Conservation (phyloP, 1,140 invertebrate genomes). For the Whitmania pigra region DNA sequence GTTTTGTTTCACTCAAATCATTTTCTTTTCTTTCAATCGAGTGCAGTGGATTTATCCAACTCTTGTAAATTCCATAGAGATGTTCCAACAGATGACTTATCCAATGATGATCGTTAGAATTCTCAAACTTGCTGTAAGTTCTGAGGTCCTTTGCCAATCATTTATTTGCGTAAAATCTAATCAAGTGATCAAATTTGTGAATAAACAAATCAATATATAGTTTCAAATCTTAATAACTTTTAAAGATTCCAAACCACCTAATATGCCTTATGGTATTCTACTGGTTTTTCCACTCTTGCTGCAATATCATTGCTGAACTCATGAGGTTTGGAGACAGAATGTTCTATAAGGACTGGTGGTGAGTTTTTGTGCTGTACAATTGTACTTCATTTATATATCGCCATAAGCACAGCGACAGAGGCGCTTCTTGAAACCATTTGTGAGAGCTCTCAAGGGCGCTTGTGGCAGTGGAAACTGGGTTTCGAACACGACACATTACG, state of each 20-base stretch:
- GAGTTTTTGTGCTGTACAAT: constrained; percentile 28
- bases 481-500: too few relatives aligned
- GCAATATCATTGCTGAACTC: constrained; percentile 86
- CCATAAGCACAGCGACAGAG: too few relatives aligned
- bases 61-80: constrained; percentile 82
- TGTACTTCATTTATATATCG: too few relatives aligned
- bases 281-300: constrained; percentile 80
- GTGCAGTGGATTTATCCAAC: constrained; percentile 87
- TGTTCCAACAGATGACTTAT: constrained; percentile 78
- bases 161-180: too few relatives aligned
- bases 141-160: too few relatives aligned
- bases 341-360: constrained; percentile 97
- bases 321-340: constrained; percentile 89
- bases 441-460: too few relatives aligned
- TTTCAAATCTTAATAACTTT: neutral
- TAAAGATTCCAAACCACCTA: constrained; percentile 87
- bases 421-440: too few relatives aligned
- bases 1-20: too few relatives aligned
- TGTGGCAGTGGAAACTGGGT: too few relatives aligned
- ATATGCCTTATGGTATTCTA: constrained; percentile 97
- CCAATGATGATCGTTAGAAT: constrained; percentile 46
- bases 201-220: too few relatives aligned
- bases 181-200: too few relatives aligned
- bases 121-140: constrained; percentile 48
- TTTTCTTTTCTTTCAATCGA: too few relatives aligned